Evolutionary conservation across 2,113 vertebrate species (phyloP).

Genomic region (Gymnogyps californianus): DNA sequence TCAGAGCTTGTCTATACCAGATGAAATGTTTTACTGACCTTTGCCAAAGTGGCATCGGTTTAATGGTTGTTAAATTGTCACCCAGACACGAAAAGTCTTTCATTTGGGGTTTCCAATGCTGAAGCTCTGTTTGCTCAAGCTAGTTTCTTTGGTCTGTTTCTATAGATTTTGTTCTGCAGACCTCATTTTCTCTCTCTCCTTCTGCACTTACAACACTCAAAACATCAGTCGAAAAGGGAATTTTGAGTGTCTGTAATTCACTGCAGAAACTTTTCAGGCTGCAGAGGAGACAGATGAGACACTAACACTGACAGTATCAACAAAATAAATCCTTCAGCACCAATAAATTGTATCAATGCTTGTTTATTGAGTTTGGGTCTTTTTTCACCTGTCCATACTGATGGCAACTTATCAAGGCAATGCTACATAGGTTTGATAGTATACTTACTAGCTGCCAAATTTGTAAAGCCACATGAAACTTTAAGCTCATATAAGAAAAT

Average conservation of each 20-base stretch:
- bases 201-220: neutral
- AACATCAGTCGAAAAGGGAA: neutral
- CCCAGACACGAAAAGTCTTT: neutral
- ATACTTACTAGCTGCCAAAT: neutral
- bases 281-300: conserved; percentile 12
- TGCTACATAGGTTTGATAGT: neutral
- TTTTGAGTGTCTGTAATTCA: conserved; percentile 9
- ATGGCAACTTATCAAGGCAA: conserved; percentile 5
- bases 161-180: neutral
- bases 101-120: neutral
- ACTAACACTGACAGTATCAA: conserved; percentile 11
- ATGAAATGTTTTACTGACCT: neutral
- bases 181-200: neutral
- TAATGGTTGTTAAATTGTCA: neutral
- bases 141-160: neutral
- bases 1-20: neutral
- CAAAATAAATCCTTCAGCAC: conserved; percentile 23
- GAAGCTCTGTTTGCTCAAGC: neutral
- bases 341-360: neutral
- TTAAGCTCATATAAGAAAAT: neutral
- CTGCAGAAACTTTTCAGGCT: conserved; percentile 3
- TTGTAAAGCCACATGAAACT: neutral
- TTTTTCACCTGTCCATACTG: neutral
- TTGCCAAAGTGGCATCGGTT: neutral
- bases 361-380: neutral